Conservation (phyloP, 2,888 invertebrate species). For the Chesias legatella region DNA sequence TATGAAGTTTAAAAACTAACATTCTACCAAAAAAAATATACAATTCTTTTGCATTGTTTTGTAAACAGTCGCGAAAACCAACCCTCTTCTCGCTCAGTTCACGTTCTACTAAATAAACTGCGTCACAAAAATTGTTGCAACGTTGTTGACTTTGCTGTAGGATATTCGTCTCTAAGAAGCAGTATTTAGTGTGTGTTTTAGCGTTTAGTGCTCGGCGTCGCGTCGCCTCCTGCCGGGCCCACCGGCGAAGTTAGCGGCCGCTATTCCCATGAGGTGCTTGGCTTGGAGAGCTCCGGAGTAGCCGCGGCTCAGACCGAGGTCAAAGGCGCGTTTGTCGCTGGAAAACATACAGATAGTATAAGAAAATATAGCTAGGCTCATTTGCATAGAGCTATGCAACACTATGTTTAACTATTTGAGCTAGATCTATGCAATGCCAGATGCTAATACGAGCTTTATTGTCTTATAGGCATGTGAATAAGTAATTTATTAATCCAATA, state of each 20-base stretch:
- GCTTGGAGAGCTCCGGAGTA: conserved; percentile 94
- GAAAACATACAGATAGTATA: conserved; percentile 10
- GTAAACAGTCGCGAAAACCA: conserved; percentile 27
- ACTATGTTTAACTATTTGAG: too few relatives aligned
- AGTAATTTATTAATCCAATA: too few relatives aligned
- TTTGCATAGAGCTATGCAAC: too few relatives aligned
- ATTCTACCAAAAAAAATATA: not conserved
- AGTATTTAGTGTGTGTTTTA: conserved; percentile 25
- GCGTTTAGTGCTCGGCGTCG: conserved; percentile 63
- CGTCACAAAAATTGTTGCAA: not conserved
- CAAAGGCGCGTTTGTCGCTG: conserved; percentile 92
- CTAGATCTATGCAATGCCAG: too few relatives aligned
- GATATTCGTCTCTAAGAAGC: conserved; percentile 32
- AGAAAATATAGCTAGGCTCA: too few relatives aligned
- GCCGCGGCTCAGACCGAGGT: conserved; percentile 92
- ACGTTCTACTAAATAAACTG: not conserved
- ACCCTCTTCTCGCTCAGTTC: conserved; percentile 23
- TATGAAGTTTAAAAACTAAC: too few relatives aligned
- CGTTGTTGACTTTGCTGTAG: not conserved
- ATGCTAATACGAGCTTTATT: too few relatives aligned
- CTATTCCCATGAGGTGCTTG: conserved; percentile 94
- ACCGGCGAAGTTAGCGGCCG: conserved; percentile 93
- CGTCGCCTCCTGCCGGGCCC: conserved; percentile 94
- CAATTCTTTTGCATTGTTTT: not conserved
- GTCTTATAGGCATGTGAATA: too few relatives aligned